Evolutionary conservation across 2,113 vertebrate species (phyloP), one percentile per base, ranked within the genome.

Genomic region (Syrmaticus mikado): DNA sequence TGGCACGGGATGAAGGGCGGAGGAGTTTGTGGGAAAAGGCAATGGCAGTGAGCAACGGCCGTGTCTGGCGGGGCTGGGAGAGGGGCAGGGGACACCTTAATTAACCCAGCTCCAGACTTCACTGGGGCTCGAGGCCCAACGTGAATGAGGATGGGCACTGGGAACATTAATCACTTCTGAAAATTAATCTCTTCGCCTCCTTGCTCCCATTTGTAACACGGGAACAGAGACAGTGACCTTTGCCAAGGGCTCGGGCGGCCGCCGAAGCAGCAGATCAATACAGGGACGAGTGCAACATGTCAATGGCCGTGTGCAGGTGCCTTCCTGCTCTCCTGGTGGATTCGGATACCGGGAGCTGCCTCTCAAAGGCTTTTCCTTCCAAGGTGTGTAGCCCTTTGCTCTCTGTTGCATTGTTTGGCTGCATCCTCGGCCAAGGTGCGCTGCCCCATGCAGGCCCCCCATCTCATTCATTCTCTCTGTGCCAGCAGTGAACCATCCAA

Each of bases 221-320:
- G 93, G 77, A 89, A 77, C 52, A 82, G 77, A 72, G 87, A 11
- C 53, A 10, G 87, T 79, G 93, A 95, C 94, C 95, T 95, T 94
- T 95, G 95, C 93, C 93, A 95, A 96, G 94, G 93, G 87, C 95
- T 94, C 4, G 74, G 80, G 84, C 30, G 93, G 86, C 86, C 91
- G 92, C 82, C 84, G 94, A 77, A 52, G 93, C 57, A 6, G 2
- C 0, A 8, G 93, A 96, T 96, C 95, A 90, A 94, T 95, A 92
- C 0, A 38, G 12, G 89, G 86, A 95, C 91, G 95, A 93, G 95
- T 18, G 28, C 22, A 7, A 95, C 94, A 92, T 94, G 61, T 78
- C 94, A 94, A 95, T 95, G 90, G 52, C 92, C 2, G 0, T 11
- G 13, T 8, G 5, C 40, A 5, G 53, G 19, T 86, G 80, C 65